Conservation (phyloP, 2,888 invertebrate species). For the Abrostola triplasia region DNA sequence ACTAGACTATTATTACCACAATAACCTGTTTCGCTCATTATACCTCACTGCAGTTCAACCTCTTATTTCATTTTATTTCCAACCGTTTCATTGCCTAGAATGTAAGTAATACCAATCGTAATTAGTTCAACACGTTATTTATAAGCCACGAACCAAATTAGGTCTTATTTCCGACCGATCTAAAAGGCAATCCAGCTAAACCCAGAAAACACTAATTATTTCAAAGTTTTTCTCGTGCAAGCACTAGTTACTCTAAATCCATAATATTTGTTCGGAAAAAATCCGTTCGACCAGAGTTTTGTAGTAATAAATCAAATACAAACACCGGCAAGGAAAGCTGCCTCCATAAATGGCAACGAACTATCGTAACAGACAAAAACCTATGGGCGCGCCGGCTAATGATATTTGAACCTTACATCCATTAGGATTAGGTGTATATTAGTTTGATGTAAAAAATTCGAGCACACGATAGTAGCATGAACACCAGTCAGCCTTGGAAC, state of each 20-base stretch:
- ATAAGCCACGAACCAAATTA: slow-evolving; percentile 17
- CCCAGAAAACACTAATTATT: slow-evolving; percentile 34
- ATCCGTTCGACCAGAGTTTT: slow-evolving; percentile 30
- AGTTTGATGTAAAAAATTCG: slow-evolving; percentile 64
- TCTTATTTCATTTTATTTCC: background rate
- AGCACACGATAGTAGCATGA: slow-evolving; percentile 65
- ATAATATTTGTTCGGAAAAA: slow-evolving; percentile 41
- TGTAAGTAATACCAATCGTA: background rate
- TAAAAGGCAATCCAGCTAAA: slow-evolving; percentile 14
- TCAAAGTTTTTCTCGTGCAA: slow-evolving; percentile 19
- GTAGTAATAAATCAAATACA: slow-evolving; percentile 65
- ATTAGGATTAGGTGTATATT: slow-evolving; percentile 63
- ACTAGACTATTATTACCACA: background rate
- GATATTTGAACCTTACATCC: slow-evolving; percentile 52
- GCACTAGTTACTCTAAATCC: slow-evolving; percentile 33
- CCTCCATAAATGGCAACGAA: slow-evolving; percentile 64
- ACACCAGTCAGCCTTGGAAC: slow-evolving; percentile 76
- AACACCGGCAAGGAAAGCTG: slow-evolving; percentile 71
- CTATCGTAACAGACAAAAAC: slow-evolving; percentile 59
- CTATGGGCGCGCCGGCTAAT: slow-evolving; percentile 21
- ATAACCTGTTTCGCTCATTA: background rate
- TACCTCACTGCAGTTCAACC: too few relatives aligned
- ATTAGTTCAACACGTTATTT: background rate
- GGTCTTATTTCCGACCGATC: slow-evolving; percentile 19
- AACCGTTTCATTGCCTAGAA: background rate